Evolutionary conservation across 2,888 invertebrate genomes (phyloP), one percentile per base, ranked within the genome.

Genomic region (Physocephala rufipes): DNA sequence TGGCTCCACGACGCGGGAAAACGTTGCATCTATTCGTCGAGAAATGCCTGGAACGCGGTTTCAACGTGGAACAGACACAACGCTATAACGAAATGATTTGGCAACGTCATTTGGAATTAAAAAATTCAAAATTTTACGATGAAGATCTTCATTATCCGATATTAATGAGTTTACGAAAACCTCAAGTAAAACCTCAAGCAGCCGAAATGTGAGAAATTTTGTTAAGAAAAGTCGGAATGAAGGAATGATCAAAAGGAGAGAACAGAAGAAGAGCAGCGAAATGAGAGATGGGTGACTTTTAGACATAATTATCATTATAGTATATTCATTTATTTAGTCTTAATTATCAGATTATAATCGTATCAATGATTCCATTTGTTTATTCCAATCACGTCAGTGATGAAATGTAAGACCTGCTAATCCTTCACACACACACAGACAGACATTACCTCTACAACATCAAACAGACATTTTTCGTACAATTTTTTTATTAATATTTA

Each of bases 1-100:
- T 94, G 90, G 94, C 94, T 13, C 94, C 94, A 1, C 87, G 89
- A 74, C 89, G 95, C 59, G 92, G 92, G 3, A 87, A 88, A 76
- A 93, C 94, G 9, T 89, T 94, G 78, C 88, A 90, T 65, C 87
- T 88, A 75, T 94, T 94, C 84, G 88, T 90, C 53, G 87, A 88
- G 64, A 89, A 91, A 76, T 91, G 92, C 43, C 82, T 87, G 70
- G 86, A 85, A 73, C 88, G 87, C 72, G 91, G 90, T 12, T 91
- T 92, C 78, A 74, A 81, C 24, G 90, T 90, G 70, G 87, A 88
- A 55, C 87, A 90, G 73, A 85, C 88, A 53, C 87, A 89, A 69
- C 88, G 89, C 73, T 93, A 93, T 83, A 90, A 91, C 81, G 86
- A 88, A 61, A 85, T 88, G 74, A 90, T 93, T 71, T 92, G 92